These are phyloP conservation scores for Troides helena DNA, from an alignment of 2,888 invertebrate species.

Conservation along the genomic window DNA sequence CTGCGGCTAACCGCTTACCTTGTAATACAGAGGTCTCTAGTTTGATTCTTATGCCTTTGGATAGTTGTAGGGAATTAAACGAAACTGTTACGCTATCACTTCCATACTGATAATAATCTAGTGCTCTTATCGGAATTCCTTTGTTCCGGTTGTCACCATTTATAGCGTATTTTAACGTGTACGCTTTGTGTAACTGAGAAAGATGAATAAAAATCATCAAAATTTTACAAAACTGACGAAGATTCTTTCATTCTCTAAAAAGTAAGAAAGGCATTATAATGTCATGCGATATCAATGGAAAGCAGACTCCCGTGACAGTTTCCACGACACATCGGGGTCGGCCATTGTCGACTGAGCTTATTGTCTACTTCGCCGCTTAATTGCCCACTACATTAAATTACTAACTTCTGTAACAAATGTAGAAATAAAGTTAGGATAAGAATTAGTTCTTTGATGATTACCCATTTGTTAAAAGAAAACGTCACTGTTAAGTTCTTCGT, in stretches of 20 bases:
- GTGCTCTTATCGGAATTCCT: too few relatives aligned
- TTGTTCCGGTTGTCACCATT: too few relatives aligned
- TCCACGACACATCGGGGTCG: slow-evolving; percentile 71
- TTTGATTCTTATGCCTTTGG: too few relatives aligned
- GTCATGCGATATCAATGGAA: slow-evolving; percentile 67
- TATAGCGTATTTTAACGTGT: too few relatives aligned
- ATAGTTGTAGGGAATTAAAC: too few relatives aligned
- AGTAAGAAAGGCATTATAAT: slow-evolving; percentile 47
- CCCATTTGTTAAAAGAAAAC: background rate
- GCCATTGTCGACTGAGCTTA: slow-evolving; percentile 57
- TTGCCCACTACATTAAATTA: slow-evolving; percentile 39
- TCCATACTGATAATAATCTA: too few relatives aligned
- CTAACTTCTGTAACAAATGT: slow-evolving; percentile 13
- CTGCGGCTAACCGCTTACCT: background rate
- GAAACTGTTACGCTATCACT: too few relatives aligned
- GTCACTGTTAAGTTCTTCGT: too few relatives aligned
- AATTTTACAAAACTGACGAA: slow-evolving; percentile 21
- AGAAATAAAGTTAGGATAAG: background rate
- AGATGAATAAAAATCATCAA: slow-evolving; percentile 11
- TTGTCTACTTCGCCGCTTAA: slow-evolving; percentile 57
- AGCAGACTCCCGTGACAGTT: slow-evolving; percentile 68
- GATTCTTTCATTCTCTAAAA: slow-evolving; percentile 19
- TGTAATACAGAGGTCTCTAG: too few relatives aligned
- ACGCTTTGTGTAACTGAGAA: too few relatives aligned
- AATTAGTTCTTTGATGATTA: background rate